Percentiles rank a stretch among this genome's conserved stretches.
These are phyloP conservation scores for Otus sunia DNA, from an alignment of 2,113 vertebrate genomes.

Conservation along the genomic window DNA sequence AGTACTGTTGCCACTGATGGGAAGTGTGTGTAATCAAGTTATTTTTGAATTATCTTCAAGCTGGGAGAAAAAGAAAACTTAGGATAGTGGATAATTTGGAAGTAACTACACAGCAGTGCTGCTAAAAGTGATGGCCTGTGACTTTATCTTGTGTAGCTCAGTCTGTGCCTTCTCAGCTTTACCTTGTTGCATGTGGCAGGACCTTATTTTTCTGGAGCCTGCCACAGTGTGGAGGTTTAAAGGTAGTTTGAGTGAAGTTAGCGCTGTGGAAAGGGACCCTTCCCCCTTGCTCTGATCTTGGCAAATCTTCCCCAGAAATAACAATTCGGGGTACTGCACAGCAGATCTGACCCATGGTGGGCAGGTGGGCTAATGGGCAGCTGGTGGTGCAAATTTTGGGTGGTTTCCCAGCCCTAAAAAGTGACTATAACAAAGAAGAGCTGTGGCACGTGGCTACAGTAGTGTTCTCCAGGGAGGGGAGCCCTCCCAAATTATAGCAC, in stretches of 20 bases:
- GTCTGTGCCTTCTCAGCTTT: not conserved
- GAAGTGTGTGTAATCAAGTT: slow-evolving; percentile 6
- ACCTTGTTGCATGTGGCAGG: accelerated
- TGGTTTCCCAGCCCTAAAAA: not conserved
- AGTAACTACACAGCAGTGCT: not conserved
- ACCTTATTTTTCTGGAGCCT: not conserved
- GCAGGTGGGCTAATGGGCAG: accelerated
- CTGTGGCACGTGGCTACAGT: accelerated
- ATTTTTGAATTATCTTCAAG: slow-evolving; percentile 35
- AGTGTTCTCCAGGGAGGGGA: not conserved
- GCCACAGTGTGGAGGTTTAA: not conserved
- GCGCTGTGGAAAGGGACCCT: not conserved
- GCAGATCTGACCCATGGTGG: not conserved
- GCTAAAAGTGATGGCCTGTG: not conserved
- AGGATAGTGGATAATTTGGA: not conserved
- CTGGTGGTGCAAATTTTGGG: not conserved
- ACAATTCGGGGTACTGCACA: accelerated
- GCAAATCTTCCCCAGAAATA: not conserved
- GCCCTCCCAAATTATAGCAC: not conserved
- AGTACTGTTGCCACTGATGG: not conserved
- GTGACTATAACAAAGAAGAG: not conserved
- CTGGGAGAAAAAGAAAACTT: not conserved
- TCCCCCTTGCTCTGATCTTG: not conserved
- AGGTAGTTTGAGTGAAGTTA: no score
- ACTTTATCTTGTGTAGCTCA: not conserved